phyloP scores from a whole-genome alignment of 2,888 invertebrate species.

The Dioctria linearis region DNA sequence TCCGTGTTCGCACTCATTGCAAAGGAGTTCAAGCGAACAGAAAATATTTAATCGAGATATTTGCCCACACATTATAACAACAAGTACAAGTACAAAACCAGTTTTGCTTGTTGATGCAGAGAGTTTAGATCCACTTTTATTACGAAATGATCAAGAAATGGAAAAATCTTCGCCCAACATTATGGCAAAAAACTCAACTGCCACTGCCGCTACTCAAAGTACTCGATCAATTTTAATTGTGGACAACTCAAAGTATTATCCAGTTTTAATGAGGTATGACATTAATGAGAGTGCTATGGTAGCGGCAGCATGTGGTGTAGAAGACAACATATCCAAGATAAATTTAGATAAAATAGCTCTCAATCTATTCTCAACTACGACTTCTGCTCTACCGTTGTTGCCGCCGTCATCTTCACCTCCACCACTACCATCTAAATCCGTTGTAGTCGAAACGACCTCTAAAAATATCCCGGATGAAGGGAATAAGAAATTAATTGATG shows the following conservation, averaged over 20 bases:
- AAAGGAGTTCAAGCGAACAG: constrained; percentile 51
- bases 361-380: constrained; percentile 29
- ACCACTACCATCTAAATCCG: not conserved
- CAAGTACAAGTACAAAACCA: constrained; percentile 50
- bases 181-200: not conserved
- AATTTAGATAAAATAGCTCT: constrained; percentile 51
- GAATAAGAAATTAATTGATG: constrained; percentile 24
- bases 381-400: no score
- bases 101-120: constrained; percentile 55
- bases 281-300: constrained; percentile 54
- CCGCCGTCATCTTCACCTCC: no score
- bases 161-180: constrained; percentile 19
- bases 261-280: constrained; percentile 58
- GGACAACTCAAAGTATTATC: constrained; percentile 59
- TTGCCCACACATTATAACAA: constrained; percentile 57
- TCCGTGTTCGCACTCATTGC: constrained; percentile 49
- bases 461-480: constrained; percentile 47
- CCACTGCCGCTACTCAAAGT: not conserved
- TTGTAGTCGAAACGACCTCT: constrained; percentile 15
- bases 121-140: constrained; percentile 55
- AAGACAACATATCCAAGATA: constrained; percentile 32
- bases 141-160: constrained; percentile 53
- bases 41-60: constrained; percentile 56
- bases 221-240: constrained; percentile 57
- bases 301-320: not conserved